These are phyloP conservation scores for Notocelia uddmanniana DNA, from an alignment of 2,888 invertebrate species.

Conservation along the genomic window DNA sequence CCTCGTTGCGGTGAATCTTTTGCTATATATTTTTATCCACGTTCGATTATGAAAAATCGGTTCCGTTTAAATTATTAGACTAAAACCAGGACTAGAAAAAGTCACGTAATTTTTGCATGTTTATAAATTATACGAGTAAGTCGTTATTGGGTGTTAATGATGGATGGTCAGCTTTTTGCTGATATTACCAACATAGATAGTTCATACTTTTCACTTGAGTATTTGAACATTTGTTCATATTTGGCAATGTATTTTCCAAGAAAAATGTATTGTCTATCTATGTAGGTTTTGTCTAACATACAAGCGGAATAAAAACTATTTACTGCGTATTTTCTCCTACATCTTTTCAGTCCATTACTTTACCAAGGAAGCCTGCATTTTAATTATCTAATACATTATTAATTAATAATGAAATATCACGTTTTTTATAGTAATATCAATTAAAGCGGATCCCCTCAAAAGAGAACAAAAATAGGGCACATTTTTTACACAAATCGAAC, in stretches of 20 bases:
- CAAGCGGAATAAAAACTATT: not conserved
- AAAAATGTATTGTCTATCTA: not conserved
- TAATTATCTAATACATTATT: not conserved
- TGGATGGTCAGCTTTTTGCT: too few relatives aligned
- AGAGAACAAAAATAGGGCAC: too few relatives aligned
- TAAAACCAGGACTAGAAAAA: not conserved
- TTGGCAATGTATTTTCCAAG: not conserved
- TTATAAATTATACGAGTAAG: too few relatives aligned
- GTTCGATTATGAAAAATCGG: not conserved
- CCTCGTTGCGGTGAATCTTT: constrained; percentile 54
- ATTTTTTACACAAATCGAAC: too few relatives aligned
- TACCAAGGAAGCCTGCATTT: not conserved
- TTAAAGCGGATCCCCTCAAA: not conserved
- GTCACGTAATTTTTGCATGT: not conserved
- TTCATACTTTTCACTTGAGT: too few relatives aligned
- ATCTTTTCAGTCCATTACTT: not conserved
- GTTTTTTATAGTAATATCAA: too few relatives aligned
- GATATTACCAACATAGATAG: too few relatives aligned
- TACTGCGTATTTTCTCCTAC: not conserved
- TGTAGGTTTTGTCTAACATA: not conserved
- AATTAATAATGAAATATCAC: too few relatives aligned
- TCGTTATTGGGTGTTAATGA: too few relatives aligned
- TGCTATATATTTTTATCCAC: not conserved
- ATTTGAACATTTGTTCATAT: too few relatives aligned
- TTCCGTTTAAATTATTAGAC: not conserved